phyloP scores from a whole-genome alignment of 2,797 vertebrate species.

The Alcedo quadribrachys region DNA sequence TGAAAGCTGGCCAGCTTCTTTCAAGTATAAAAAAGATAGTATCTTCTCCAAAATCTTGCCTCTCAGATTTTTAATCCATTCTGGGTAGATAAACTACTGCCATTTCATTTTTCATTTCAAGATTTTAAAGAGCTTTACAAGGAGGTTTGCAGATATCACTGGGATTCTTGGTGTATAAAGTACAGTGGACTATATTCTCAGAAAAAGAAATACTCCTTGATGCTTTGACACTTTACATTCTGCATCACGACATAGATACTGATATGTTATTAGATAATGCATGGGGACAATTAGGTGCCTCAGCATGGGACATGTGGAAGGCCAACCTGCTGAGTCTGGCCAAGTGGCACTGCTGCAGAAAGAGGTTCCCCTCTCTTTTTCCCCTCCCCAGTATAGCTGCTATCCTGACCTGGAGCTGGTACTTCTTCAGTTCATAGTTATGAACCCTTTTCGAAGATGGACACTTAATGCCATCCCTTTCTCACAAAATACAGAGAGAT shows the following conservation, averaged over 20 bases:
- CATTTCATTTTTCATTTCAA: neutral
- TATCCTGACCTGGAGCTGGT: neutral
- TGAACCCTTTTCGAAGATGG: neutral
- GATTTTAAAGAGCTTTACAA: conserved; percentile 11
- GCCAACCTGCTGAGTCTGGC: neutral
- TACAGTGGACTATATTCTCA: neutral
- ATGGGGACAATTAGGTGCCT: neutral
- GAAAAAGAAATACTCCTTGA: neutral
- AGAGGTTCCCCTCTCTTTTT: neutral
- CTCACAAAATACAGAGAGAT: neutral
- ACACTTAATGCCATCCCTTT: neutral
- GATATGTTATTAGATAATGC: neutral
- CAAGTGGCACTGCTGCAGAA: neutral
- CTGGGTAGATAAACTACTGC: neutral
- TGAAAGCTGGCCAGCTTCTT: conserved; percentile 17
- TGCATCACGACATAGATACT: neutral
- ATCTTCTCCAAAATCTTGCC: neutral
- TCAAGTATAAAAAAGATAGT: neutral
- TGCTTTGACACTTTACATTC: neutral
- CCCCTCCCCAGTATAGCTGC: accelerated
- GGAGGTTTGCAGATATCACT: neutral
- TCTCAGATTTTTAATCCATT: conserved; percentile 13
- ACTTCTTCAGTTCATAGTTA: neutral
- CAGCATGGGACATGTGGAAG: neutral
- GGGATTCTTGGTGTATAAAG: neutral